These are phyloP conservation scores for Euleptes europaea DNA, from an alignment of 2,113 vertebrate genomes.

Conservation along the genomic window DNA sequence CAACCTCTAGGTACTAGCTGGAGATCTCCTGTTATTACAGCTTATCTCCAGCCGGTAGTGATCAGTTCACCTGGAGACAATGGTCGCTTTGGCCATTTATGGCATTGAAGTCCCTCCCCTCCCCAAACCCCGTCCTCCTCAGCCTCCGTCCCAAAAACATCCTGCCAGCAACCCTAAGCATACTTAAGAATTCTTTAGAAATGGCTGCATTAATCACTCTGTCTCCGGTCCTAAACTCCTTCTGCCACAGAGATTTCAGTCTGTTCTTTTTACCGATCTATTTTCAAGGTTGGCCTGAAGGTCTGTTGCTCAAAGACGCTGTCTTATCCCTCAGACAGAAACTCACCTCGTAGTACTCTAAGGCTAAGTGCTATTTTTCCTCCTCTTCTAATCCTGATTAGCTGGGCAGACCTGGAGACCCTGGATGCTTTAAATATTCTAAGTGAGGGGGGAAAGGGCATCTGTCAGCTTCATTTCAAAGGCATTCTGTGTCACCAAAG, in stretches of 20 bases:
- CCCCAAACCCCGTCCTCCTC: no score
- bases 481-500: background rate
- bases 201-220: background rate
- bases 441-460: slow-evolving; percentile 45
- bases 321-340: slow-evolving; percentile 31
- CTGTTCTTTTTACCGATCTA: background rate
- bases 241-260: background rate
- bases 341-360: slow-evolving; percentile 28
- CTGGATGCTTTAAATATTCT: slow-evolving; percentile 39
- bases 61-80: no score
- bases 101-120: no score
- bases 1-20: no score
- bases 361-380: slow-evolving; percentile 52
- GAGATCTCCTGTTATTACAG: no score
- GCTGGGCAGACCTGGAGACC: background rate
- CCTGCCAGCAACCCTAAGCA: no score
- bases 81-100: no score
- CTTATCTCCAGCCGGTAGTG: no score
- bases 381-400: slow-evolving; percentile 54
- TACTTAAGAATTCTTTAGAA: background rate
- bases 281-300: slow-evolving; percentile 29
- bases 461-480: slow-evolving; percentile 18
- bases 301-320: background rate
- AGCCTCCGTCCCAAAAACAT: no score
- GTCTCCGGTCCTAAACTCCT: background rate